Conservation (phyloP, 2,797 vertebrate species). For the Sandelia bainsii region DNA sequence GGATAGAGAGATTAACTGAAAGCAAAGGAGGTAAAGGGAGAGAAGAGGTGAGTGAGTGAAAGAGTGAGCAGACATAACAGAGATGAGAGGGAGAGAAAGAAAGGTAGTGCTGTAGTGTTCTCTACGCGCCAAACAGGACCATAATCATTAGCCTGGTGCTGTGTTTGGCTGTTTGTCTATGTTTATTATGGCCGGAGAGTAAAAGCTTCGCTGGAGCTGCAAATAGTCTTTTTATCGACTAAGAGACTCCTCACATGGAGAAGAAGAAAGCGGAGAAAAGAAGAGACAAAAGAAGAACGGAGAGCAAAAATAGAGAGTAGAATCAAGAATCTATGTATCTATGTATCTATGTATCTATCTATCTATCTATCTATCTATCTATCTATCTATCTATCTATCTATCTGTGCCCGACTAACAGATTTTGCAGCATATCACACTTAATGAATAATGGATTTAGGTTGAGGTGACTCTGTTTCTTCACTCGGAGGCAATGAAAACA, state of each 20-base stretch:
- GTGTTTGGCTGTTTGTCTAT: constrained; percentile 61
- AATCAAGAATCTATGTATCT: not conserved
- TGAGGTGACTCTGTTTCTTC: constrained; percentile 67
- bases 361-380: constrained; percentile 16
- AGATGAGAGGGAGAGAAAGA: not conserved
- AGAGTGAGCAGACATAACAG: constrained; percentile 20
- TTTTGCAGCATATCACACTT: constrained; percentile 46
- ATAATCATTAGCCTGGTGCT: constrained; percentile 66
- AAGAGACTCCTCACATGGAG: too few relatives aligned
- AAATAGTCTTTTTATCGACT: constrained; percentile 62
- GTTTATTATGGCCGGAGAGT: constrained; percentile 55
- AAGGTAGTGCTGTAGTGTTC: not conserved
- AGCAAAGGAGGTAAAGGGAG: constrained; percentile 24
- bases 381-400: constrained; percentile 6
- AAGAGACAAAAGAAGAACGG: not conserved
- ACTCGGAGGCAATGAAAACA: constrained; percentile 62
- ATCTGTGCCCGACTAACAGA: constrained; percentile 17
- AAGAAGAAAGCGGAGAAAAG: not conserved
- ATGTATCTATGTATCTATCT: constrained; percentile 27
- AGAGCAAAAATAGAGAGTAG: not conserved
- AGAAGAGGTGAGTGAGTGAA: constrained; percentile 15
- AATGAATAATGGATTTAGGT: constrained; percentile 78
- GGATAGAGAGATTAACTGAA: constrained; percentile 12
- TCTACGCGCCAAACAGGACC: constrained; percentile 36
- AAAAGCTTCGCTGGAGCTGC: constrained; percentile 63